A percentile compares a stretch with the other conserved stretches of the same genome.
phyloP scores from a whole-genome alignment of 2,797 vertebrate species.

The Astyanax mexicanus region DNA sequence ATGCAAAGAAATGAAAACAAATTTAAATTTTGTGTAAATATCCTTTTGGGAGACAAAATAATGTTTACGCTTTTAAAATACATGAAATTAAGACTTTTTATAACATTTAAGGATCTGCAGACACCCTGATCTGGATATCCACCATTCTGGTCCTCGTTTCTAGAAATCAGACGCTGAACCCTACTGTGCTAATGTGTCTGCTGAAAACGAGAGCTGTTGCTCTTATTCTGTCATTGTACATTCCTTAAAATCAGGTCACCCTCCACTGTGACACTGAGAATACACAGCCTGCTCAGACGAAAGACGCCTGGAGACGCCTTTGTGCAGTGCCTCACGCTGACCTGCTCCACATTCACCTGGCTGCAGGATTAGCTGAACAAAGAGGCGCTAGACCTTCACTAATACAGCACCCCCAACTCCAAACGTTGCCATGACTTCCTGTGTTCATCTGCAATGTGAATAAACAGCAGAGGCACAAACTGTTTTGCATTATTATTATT shows the following conservation, averaged over 20 bases:
- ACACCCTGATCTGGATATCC: too few species aligned
- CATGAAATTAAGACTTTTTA: too few species aligned
- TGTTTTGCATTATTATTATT: too few species aligned
- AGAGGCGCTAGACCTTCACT: not conserved
- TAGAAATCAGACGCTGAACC: not conserved
- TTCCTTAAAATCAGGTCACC: slow-evolving; percentile 1
- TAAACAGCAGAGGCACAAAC: too few species aligned
- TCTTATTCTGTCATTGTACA: not conserved
- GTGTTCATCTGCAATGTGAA: not conserved
- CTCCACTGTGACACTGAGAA: not conserved
- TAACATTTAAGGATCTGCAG: too few species aligned
- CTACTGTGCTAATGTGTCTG: not conserved
- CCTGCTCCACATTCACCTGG: not conserved
- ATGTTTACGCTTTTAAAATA: too few species aligned
- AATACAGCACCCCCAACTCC: not conserved
- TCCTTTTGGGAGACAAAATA: too few species aligned
- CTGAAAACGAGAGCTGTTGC: not conserved
- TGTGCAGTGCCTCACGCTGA: not conserved
- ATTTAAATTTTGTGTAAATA: too few species aligned
- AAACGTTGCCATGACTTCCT: not conserved
- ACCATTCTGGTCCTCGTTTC: not conserved
- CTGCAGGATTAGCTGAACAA: not conserved
- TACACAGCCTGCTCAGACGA: not conserved
- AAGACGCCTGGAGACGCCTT: not conserved
- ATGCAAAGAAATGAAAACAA: too few species aligned